Evolutionary conservation across 2,113 vertebrate species (phyloP).

Genomic region (Synodontis membranacea): DNA sequence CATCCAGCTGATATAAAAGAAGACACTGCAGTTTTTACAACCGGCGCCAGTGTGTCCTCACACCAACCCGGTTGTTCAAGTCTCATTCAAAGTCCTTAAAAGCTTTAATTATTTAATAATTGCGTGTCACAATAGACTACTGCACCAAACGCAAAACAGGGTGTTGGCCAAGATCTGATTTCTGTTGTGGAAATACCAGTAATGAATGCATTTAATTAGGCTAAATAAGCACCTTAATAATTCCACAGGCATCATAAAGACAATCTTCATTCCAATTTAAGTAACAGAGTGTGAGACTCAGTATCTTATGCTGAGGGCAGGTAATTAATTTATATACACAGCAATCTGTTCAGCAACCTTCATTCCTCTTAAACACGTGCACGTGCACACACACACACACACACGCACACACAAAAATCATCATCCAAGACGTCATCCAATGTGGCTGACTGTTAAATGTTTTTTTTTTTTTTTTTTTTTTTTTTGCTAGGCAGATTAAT

Average conservation of each 20-base stretch:
- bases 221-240: not conserved
- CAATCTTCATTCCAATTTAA: not conserved
- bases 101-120: not conserved
- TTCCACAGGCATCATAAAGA: not conserved
- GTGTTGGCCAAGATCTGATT: conserved; percentile 2
- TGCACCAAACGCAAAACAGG: not conserved
- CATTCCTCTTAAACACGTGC: not conserved
- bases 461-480: too few species aligned
- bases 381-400: not conserved
- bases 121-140: not conserved
- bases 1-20: not conserved
- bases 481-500: not conserved
- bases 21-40: not conserved
- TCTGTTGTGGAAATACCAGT: conserved; percentile 2
- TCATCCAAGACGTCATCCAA: not conserved
- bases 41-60: not conserved
- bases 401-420: too few species aligned
- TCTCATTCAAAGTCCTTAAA: not conserved
- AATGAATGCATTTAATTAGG: conserved; percentile 4
- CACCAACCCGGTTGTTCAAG: not conserved
- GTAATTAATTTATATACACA: not conserved
- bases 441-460: not conserved
- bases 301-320: not conserved
- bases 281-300: not conserved
- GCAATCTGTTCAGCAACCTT: not conserved